Base-by-base conservation (phyloP, 2,113 vertebrate species). In the Macquaria ambigua region DNA sequence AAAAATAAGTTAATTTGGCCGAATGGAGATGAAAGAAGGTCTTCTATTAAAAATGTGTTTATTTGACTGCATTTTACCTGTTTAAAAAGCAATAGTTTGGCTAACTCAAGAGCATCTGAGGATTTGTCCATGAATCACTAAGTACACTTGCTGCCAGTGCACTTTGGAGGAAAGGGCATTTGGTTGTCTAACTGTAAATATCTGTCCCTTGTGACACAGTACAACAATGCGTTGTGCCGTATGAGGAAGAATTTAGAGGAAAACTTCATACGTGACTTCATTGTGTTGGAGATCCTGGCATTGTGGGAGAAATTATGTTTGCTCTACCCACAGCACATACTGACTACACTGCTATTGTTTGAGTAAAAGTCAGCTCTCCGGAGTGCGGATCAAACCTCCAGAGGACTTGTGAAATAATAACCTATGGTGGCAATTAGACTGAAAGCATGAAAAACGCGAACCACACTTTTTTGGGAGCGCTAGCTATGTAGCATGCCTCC, bases 241-340 rank as follows among this genome's bases (percentile, higher is more conserved):
- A 78, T 46, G 84, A 86, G 92, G 91, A 94, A 91, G 85, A 92
- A 89, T 91, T 81, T 76, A 85, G 91, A 92, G 92, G 93, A 91
- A 93, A 94, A 93, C 82, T 90, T 91, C 66, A 48, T 89, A 79
- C 71, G 82, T 87, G 90, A 92, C 91, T 87, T 93, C 93, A 95
- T 94, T 94, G 92, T 95, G 91, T 93, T 86, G 66, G 50, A 94
- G 90, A 95, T 94, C 88, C 91, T 94, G 94, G 92, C 91, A 93
- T 92, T 93, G 93, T 94, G 87, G 89, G 70, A 85, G 74, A 90
- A 85, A 46, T 81, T 6, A 84, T 87, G 83, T 92, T 92, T 90
- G 87, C 90, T 93, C 84, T 92, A 74, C 89, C 92, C 90, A 81
- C 79, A 83, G 67, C 72, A 75, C 84, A 93, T 28, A 85, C 85